Base-by-base conservation (phyloP, 2,888 invertebrate genomes). In the Caenorhabditis becei region DNA sequence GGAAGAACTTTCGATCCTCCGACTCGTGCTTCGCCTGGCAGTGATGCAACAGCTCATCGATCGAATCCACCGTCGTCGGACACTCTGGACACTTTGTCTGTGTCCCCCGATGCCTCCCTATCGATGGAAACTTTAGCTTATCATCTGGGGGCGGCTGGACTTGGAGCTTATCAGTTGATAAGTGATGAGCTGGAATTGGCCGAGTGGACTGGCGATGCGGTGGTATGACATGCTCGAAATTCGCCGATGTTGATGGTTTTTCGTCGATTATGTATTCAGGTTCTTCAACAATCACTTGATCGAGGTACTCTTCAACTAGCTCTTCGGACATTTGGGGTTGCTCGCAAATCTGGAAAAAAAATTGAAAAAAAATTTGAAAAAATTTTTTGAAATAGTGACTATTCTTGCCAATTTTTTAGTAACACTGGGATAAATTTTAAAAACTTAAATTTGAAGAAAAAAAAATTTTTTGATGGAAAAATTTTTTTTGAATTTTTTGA, bases 71-170 rank as follows among this genome's bases (percentile, higher is more conserved):
- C 0, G 51, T 28, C 4, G 8, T 10, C 20, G 35, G 20, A 54
- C 75, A 80, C 2, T 70, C 65, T 0, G 80, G 80, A 66, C 80
- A 80, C 14, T 53, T 56, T 2, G 67, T 44, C 11, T 70, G 51
- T 7, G 59, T 24, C 20, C 47, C 59, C n/a, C 80, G 80, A 24
- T 70, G 67, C 3, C 70, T 56, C 7, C n/a, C 14, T 5, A 24
- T 1, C 28, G 18, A 1, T 14, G 41, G 47, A 26, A 32, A 58
- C 26, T 63, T 63, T 23, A 44, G 1, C 3, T 8, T 23, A 16
- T 44, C n/a, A 4, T 59, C 59, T 53, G 10, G 10, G 16, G 16
- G 14, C 2, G 5, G 41, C 41, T 10, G 2, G 16, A 14, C 8
- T 10, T 5, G 2, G 10, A 41, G 1, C 20, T 41, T 53, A 7